Percentiles rank a stretch among this genome's conserved stretches.
These are phyloP conservation scores for Liodrosophila aerea DNA, from an alignment of 2,888 invertebrate genomes.

Conservation along the genomic window DNA sequence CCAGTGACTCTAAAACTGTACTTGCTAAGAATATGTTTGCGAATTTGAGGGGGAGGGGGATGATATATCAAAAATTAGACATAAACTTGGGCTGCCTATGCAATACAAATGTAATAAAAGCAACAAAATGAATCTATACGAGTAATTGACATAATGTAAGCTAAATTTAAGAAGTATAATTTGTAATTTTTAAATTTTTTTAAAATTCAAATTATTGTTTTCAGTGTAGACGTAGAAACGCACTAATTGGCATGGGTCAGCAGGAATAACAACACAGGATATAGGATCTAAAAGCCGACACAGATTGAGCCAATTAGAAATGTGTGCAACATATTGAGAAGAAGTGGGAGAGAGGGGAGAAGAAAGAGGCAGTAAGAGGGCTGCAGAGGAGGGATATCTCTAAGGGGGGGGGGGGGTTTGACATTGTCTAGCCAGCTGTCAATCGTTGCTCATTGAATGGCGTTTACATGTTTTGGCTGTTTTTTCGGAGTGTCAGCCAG, in stretches of 20 bases:
- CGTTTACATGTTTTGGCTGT: slow-evolving; percentile 16
- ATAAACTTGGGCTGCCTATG: too few relatives aligned
- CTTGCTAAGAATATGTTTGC: too few relatives aligned
- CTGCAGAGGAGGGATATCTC: background rate
- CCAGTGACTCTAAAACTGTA: too few relatives aligned
- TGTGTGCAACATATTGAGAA: background rate
- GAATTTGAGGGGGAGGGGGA: too few relatives aligned
- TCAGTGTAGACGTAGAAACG: background rate
- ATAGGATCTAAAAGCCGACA: slow-evolving; percentile 11
- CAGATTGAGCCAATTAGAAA: slow-evolving; percentile 23
- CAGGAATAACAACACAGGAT: slow-evolving; percentile 9
- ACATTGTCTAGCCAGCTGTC: slow-evolving; percentile 19
- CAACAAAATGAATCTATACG: too few relatives aligned
- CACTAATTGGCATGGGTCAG: slow-evolving; percentile 12
- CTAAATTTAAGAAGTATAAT: too few relatives aligned
- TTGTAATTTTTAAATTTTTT: background rate
- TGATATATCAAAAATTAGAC: too few relatives aligned
- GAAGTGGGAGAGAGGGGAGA: background rate
- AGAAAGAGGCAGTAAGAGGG: background rate
- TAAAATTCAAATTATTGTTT: background rate
- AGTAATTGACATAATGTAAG: too few relatives aligned
- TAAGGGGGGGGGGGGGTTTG: background rate
- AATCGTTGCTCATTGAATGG: slow-evolving; percentile 18
- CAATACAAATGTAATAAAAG: too few relatives aligned
- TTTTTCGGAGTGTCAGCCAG: slow-evolving; percentile 15